phyloP scores from a whole-genome alignment of 1,140 invertebrate genomes.

The Papilio polytes region DNA sequence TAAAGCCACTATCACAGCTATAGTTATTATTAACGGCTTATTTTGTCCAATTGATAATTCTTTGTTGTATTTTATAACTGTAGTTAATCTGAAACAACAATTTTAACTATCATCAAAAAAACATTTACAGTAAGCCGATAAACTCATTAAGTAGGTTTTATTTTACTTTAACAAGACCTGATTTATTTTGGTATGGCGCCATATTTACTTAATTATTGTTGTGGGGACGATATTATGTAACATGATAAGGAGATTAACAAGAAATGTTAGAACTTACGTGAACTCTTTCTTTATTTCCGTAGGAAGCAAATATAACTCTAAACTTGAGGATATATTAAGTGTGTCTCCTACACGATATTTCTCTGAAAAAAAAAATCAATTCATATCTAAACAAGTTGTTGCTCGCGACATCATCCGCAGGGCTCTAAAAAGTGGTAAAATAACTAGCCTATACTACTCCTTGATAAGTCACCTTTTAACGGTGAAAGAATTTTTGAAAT shows the following conservation, averaged over 20 bases:
- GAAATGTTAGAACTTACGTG: not conserved
- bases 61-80: slow-evolving; percentile 36
- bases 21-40: slow-evolving; percentile 43
- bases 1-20: slow-evolving; percentile 40
- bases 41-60: slow-evolving; percentile 44
- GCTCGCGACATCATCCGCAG: no score
- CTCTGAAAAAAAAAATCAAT: slow-evolving; percentile 40
- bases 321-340: not conserved
- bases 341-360: slow-evolving; percentile 32
- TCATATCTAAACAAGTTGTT: no score
- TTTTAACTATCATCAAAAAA: not conserved
- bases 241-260: not conserved
- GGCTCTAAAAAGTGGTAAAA: no score
- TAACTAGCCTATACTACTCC: no score
- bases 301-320: not conserved
- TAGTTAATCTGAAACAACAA: slow-evolving; percentile 46
- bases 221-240: not conserved
- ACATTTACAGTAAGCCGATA: no score
- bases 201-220: not conserved
- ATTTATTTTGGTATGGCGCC: not conserved
- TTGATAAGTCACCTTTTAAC: no score
- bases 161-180: slow-evolving; percentile 3
- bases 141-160: not conserved
- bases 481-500: no score
- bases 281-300: slow-evolving; percentile 1